Conservation (phyloP, 1,140 invertebrate species). For the Battus philenor region DNA sequence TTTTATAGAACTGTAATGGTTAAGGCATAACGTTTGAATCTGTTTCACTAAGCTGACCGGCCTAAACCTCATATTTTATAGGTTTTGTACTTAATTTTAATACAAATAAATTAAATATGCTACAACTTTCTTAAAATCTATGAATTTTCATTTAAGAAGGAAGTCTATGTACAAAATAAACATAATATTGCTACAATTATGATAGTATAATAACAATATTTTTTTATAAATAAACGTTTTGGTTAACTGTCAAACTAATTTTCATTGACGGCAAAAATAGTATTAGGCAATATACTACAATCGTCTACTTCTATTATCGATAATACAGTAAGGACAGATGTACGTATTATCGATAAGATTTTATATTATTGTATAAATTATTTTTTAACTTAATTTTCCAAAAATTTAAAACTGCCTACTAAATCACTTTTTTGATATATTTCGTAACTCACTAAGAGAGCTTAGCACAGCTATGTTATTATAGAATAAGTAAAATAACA, state of each 20-base stretch:
- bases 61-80: slow-evolving; percentile 45
- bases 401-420: no score
- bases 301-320: no score
- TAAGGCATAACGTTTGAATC: slow-evolving; percentile 28
- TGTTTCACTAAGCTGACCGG: slow-evolving; percentile 34
- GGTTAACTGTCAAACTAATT: not conserved
- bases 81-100: not conserved
- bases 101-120: not conserved
- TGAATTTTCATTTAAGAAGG: not conserved
- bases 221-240: not conserved
- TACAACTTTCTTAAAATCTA: slow-evolving; percentile 1
- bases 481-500: no score
- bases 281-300: not conserved
- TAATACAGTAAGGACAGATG: no score
- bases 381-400: no score
- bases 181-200: not conserved
- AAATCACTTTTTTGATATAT: no score
- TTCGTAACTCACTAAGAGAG: no score
- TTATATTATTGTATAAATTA: no score
- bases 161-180: not conserved
- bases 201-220: not conserved
- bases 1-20: slow-evolving; percentile 12
- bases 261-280: not conserved
- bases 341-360: no score
- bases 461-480: no score